Evolutionary conservation across 2,888 invertebrate genomes (phyloP), one percentile per base, ranked within the genome.

Genomic region (Plebejus argus): DNA sequence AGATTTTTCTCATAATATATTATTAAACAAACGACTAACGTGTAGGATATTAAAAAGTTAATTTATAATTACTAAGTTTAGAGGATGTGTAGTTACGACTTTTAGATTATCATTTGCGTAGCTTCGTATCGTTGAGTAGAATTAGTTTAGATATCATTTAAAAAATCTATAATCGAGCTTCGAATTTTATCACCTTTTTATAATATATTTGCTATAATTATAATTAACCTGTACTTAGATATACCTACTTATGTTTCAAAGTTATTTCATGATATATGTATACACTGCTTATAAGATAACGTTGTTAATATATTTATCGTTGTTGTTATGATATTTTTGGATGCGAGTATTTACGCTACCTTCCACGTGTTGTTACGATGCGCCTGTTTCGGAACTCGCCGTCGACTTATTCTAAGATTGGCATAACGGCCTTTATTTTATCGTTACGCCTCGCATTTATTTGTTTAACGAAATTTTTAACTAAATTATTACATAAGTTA

Each of bases 321-420:
- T 93, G 86, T 91, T 91, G 87, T 92, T 91, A 87, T 89, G 85
- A 90, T 91, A 93, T 94, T 93, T 93, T 93, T 94, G 92, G 91
- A 93, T 90, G 87, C 89, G 87, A 89, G 87, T 90, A 86, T 91
- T 91, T 91, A 91, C 83, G 92, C 91, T 87, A 87, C 85, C 84
- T 89, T 87, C 86, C 88, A 91, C 89, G 86, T 89, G 87, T 90
- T 89, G 86, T 89, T 89, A 88, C 85, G 83, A 84, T 85, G 84
- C 85, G 83, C 88, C 87, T 85, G 83, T 86, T 85, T 85, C 86
- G 82, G 82, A 80, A 82, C 83, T 80, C 81, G 81, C 83, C 80
- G 83, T 83, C 56, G 58, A 49, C 5, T 53, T 77, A 72, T 72
- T 77, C 56, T 83, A 81, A 80, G 82, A 82, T 84, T 83, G 82